These are phyloP conservation scores for Geophilus truncorum DNA, from an alignment of 2,888 invertebrate species.

Conservation along the genomic window DNA sequence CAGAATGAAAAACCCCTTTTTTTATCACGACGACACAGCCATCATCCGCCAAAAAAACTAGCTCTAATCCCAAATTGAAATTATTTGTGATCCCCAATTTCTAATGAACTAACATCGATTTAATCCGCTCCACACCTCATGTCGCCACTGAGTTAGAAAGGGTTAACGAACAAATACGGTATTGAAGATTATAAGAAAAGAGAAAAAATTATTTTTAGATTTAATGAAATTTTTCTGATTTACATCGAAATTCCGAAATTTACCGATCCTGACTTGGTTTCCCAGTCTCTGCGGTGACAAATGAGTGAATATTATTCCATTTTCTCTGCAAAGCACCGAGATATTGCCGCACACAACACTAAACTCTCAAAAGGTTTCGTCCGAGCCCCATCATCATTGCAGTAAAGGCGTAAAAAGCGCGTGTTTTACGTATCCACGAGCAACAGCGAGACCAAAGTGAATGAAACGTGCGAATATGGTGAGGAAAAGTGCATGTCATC, in stretches of 20 bases:
- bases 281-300: background rate
- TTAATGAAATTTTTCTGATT: too few relatives aligned
- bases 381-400: background rate
- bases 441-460: background rate
- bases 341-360: background rate
- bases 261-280: too few relatives aligned
- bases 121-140: background rate
- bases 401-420: background rate
- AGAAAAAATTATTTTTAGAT: too few relatives aligned
- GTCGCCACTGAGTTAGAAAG: too few relatives aligned
- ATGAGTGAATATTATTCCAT: background rate
- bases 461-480: background rate
- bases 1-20: background rate
- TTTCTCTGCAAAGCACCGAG: background rate
- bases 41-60: background rate
- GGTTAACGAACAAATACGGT: too few relatives aligned
- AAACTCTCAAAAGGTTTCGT: background rate
- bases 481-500: background rate
- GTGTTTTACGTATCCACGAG: conserved; percentile 8
- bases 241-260: too few relatives aligned
- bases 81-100: background rate
- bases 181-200: too few relatives aligned
- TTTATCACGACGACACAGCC: background rate
- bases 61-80: conserved; percentile 23
- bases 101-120: background rate